Evolutionary conservation across 2,113 vertebrate species (phyloP), one percentile per base, ranked within the genome.

Genomic region (Percopsis transmontana): DNA sequence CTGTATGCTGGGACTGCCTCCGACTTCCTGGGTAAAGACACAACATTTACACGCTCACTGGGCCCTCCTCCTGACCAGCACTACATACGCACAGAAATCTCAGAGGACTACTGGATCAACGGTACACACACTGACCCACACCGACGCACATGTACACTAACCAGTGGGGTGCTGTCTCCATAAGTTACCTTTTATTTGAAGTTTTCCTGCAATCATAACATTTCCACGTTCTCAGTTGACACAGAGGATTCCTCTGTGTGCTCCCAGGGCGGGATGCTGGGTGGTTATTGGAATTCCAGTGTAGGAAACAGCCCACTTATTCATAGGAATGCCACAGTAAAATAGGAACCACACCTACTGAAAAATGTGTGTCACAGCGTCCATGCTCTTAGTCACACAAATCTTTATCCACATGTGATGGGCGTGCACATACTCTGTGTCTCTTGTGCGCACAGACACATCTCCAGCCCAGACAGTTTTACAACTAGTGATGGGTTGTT

Each of bases 1-100:
- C 93, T 99, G 70, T 99, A 97, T 70, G 93, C 91, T 58, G 97
- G 97, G 81, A 98, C 97, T 11, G 95, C 96, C 13, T 98, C 96
- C 27, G 96, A 98, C 91, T 99, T 98, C 87, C 93, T 98, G 85
- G 97, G 97, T 77, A 98, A 98, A 83, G 97, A 98, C 70, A 94
- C 95, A 0, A 93, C 94, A 2, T 96, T 99, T 83, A 96, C 96
- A 14, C 95, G 97, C 63, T 98, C 97, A 51, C 92, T 99, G 1
- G 97, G 97, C 57, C 93, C 95, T 58, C 90, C 93, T 66, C 93
- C 94, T 2, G 94, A 96, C 85, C 95, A 96, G 81, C 93, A 97
- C 88, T 98, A 94, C 91, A 95, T 99, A 83, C 94, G 96, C 84
- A 99, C 96, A 10, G 97, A 99, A 84, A 95, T 97, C 82, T 96